phyloP scores from a whole-genome alignment of 2,888 invertebrate species.

The Patella pellucida region DNA sequence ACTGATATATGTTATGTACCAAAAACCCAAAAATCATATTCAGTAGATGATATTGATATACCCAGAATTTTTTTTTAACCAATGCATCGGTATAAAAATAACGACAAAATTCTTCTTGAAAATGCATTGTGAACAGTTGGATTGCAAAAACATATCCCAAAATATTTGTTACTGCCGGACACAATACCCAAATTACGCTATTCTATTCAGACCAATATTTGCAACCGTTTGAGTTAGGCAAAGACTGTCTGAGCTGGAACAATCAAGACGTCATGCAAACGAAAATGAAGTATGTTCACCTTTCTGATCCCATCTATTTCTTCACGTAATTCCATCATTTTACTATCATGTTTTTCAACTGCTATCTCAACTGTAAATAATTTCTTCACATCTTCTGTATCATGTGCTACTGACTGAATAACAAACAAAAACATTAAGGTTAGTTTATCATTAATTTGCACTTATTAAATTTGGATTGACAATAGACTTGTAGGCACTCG shows the following conservation, averaged over 20 bases:
- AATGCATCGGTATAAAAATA: background rate
- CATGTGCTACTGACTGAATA: constrained; percentile 42
- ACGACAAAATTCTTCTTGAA: no score
- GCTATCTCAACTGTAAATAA: constrained; percentile 38
- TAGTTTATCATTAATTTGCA: no score
- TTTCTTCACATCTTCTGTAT: constrained; percentile 41
- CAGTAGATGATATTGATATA: background rate
- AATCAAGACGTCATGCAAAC: constrained; percentile 39
- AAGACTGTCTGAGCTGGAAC: constrained; percentile 27
- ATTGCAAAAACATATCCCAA: no score
- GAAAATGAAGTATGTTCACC: constrained; percentile 45
- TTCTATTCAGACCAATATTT: no score
- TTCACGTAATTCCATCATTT: constrained; percentile 45
- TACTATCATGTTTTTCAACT: constrained; percentile 40
- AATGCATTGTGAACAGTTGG: no score
- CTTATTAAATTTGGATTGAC: no score
- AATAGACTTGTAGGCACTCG: no score
- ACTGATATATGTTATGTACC: background rate
- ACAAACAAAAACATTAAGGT: background rate
- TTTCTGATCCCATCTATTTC: constrained; percentile 53
- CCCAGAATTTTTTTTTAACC: no score
- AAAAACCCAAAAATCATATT: background rate
- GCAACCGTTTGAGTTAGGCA: no score
- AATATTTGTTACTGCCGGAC: no score
- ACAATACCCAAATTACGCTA: no score